phyloP scores from a whole-genome alignment of 1,140 invertebrate genomes.

The Paracyclopina nana region DNA sequence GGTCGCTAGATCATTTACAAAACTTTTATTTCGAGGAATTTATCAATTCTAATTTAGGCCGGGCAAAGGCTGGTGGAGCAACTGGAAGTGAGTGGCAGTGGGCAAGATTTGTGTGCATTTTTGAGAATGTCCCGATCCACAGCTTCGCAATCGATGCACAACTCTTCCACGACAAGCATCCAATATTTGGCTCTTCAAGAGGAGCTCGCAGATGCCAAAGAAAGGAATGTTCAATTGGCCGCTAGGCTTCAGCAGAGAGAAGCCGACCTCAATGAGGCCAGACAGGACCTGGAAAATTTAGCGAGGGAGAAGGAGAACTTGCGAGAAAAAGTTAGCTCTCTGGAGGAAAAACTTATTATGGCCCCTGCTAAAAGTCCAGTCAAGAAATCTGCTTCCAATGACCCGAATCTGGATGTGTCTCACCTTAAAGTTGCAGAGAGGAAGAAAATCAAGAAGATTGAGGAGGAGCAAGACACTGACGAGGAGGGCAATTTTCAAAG shows the following conservation, averaged over 20 bases:
- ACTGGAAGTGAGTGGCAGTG: too few species aligned
- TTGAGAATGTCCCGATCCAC: not conserved
- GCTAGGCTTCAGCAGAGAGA: not conserved
- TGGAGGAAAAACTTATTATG: too few species aligned
- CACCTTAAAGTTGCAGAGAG: too few species aligned
- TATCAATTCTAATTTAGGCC: not conserved
- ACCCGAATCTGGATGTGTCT: too few species aligned
- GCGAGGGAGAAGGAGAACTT: not conserved
- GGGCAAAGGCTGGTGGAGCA: not conserved
- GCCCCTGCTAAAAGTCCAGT: too few species aligned
- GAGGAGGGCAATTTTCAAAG: too few species aligned
- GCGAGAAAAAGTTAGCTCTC: constrained; percentile 3
- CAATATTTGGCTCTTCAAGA: constrained; percentile 1
- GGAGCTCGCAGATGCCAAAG: not conserved
- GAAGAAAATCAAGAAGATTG: not conserved
- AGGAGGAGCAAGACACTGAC: too few species aligned
- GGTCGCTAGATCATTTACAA: not conserved
- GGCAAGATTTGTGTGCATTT: too few species aligned
- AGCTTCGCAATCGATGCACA: not conserved
- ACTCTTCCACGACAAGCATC: not conserved
- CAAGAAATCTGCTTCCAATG: too few species aligned
- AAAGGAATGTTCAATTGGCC: not conserved
- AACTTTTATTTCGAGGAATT: not conserved
- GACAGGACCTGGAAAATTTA: not conserved
- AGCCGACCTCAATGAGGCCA: not conserved